Base-by-base conservation (phyloP, 2,113 vertebrate species). In the Ailurus styani region DNA sequence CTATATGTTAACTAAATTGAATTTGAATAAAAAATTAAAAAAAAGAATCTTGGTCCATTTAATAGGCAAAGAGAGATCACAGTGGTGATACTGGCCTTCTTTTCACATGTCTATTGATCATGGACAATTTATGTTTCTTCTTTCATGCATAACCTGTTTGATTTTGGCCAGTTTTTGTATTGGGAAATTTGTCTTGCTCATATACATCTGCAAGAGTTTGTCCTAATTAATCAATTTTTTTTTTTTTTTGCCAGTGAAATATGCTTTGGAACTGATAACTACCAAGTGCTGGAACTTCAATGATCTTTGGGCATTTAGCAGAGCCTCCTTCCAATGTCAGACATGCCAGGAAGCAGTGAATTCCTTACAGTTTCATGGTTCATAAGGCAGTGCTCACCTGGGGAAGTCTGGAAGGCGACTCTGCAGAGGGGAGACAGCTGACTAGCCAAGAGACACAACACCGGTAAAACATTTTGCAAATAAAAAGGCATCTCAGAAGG, bases 51-150 rank as follows among this genome's bases (percentile, higher is more conserved):
- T 68, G 66, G 64, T 78, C 47, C 15, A 1, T 27, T 42, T 6
- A 45, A 29, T 1, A 57, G 88, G 37, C 40, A 23, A 52, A 52
- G 62, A 57, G 87, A 47, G 37, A 23, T 34, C 15, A 10, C 20
- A 6, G 5, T 11, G 47, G 55, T 68, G 77, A 62, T 47, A n/a
- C 2, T 47, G 90, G 60, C 7, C 18, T 78, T 86, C 18, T 60
- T 68, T 42, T 60, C 21, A 15, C 1, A 2, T 1, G 37, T 60
- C 21, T 20, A 2, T 13, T 17, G 42, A 37, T 52, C 2, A 0
- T 50, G 2, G n/a, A 6, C 62, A 0, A 9, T 50, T 15, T 86
- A 47, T 5, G 6, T 42, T 84, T 93, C 37, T 14, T 95, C 64
- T 93, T 72, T 81, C 47, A 62, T 75, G 72, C 83, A 27, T 29